Conservation (phyloP, 37 sponge, comb jelly and placozoan genomes). For the Axinella damicornis region DNA sequence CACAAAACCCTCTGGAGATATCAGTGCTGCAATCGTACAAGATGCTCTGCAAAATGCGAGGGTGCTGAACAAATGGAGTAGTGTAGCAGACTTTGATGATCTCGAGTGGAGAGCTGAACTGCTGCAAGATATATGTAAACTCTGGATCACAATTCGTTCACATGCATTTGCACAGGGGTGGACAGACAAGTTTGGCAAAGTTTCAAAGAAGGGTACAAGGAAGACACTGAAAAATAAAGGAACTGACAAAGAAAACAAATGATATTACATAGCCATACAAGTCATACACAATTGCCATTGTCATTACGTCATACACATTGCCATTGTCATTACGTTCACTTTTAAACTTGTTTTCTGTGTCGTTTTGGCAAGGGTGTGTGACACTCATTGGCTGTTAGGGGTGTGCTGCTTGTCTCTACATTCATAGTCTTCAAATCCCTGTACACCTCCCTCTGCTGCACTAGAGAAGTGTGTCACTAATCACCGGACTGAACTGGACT, state of each 20-base stretch:
- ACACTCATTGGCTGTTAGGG: no score
- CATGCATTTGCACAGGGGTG: constrained; percentile 9
- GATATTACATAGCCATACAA: no score
- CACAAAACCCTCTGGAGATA: not conserved
- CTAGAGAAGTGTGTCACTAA: no score
- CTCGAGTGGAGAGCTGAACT: not conserved
- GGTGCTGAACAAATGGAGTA: not conserved
- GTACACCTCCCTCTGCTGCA: constrained; percentile 15
- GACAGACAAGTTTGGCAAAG: not conserved
- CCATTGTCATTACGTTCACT: not conserved
- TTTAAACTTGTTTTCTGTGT: not conserved
- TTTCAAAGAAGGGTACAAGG: not conserved
- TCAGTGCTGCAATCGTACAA: not conserved
- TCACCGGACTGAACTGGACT: no score
- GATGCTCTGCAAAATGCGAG: not conserved
- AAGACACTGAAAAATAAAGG: constrained; percentile 5
- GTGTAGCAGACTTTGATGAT: not conserved
- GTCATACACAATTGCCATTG: no score
- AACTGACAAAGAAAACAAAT: not conserved
- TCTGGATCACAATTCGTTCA: not conserved
- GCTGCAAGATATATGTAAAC: not conserved
- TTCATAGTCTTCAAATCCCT: constrained; percentile 28
- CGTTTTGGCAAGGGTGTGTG: constrained; percentile 11
- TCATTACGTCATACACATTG: no score
- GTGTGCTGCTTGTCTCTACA: constrained; percentile 2